phyloP scores from a whole-genome alignment of 2,113 vertebrate species.

The Serinus canaria region DNA sequence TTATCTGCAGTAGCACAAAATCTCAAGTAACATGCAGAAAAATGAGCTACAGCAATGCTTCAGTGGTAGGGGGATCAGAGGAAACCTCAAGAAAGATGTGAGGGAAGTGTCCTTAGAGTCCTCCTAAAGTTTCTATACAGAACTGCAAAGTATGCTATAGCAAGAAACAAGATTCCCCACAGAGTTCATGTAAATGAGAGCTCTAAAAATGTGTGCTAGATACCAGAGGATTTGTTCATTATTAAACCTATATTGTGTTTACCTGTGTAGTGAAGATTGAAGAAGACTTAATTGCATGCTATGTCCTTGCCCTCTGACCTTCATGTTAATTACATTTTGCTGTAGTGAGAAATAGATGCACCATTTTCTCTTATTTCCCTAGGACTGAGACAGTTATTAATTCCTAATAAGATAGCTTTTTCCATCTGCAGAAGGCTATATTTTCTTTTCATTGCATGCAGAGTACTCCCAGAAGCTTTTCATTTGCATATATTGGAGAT shows the following conservation, averaged over 20 bases:
- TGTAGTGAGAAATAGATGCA: conserved; percentile 37
- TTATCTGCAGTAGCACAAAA: conserved; percentile 30
- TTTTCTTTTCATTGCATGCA: conserved; percentile 38
- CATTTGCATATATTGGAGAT: conserved; percentile 54
- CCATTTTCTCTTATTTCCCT: conserved; percentile 55
- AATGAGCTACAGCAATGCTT: background rate
- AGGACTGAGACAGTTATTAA: conserved; percentile 50
- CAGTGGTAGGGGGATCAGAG: background rate
- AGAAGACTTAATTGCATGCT: conserved; percentile 51
- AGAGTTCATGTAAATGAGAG: conserved; percentile 28
- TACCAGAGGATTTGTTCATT: conserved; percentile 59
- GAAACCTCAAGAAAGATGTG: background rate
- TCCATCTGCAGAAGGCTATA: conserved; percentile 30
- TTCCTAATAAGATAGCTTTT: conserved; percentile 57
- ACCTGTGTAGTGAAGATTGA: conserved; percentile 33
- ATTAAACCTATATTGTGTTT: conserved; percentile 47
- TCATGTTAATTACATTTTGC: conserved; percentile 59
- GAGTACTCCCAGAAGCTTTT: conserved; percentile 52
- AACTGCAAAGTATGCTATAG: background rate
- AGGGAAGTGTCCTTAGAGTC: background rate
- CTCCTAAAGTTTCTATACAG: conserved; percentile 30
- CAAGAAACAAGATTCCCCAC: conserved; percentile 21
- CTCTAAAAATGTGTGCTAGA: conserved; percentile 36
- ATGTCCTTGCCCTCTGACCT: conserved; percentile 59
- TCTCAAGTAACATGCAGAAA: background rate